A percentile compares a stretch with the other conserved stretches of the same genome.
phyloP scores from a whole-genome alignment of 2,888 invertebrate species.

The Meghimatium bilineatum region DNA sequence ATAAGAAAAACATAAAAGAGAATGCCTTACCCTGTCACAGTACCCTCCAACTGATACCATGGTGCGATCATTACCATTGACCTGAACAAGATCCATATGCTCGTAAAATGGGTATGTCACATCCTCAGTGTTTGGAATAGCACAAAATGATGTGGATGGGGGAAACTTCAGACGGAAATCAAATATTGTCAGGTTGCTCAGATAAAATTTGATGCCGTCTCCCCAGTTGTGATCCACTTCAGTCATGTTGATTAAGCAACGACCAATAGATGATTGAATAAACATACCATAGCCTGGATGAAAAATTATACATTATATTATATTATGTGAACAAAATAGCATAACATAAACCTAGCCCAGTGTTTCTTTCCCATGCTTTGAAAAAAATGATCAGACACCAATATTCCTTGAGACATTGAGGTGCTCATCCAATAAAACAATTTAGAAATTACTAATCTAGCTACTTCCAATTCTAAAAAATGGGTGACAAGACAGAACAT shows the following conservation, averaged over 20 bases:
- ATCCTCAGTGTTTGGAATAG: conserved; percentile 50
- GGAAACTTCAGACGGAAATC: conserved; percentile 67
- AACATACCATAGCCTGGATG: conserved; percentile 75
- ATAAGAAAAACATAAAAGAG: too few relatives aligned
- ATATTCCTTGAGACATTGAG: too few relatives aligned
- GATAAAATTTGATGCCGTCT: conserved; percentile 75
- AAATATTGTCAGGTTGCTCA: conserved; percentile 67
- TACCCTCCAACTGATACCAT: conserved; percentile 46
- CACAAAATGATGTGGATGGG: conserved; percentile 64
- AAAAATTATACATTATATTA: not conserved
- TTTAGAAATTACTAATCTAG: too few relatives aligned
- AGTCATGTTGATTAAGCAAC: conserved; percentile 71
- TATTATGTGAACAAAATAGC: too few relatives aligned
- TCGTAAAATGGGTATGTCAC: conserved; percentile 60
- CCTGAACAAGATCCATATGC: conserved; percentile 60
- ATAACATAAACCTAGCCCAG: too few relatives aligned
- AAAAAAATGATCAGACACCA: too few relatives aligned
- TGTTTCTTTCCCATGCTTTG: too few relatives aligned
- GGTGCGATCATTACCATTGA: conserved; percentile 52
- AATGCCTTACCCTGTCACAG: conserved; percentile 50
- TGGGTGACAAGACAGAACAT: too few relatives aligned
- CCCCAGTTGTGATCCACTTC: conserved; percentile 73
- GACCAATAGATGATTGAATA: conserved; percentile 72
- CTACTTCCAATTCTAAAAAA: too few relatives aligned
- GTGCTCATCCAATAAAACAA: too few relatives aligned